Conservation (phyloP, 2,797 vertebrate genomes). For the Tolypeutes matacus region DNA sequence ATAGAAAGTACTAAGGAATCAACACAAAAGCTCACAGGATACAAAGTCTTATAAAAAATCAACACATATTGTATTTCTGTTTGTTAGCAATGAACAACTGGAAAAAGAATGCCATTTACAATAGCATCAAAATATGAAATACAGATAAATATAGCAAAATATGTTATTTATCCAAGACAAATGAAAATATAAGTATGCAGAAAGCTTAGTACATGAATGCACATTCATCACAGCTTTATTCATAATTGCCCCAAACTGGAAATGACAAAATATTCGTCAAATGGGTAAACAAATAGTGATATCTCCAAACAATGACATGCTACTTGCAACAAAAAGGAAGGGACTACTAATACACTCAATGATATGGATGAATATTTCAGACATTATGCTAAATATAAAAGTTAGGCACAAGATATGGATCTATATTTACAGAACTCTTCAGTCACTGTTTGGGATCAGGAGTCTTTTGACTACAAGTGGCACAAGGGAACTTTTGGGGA, state of each 20-base stretch:
- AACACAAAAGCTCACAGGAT: slow-evolving; percentile 12
- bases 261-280: neutral
- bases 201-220: neutral
- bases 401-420: neutral
- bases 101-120: neutral
- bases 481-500: neutral
- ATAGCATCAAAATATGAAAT: slow-evolving; percentile 1
- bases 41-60: slow-evolving; percentile 14
- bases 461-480: neutral
- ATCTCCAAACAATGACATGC: neutral
- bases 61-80: neutral
- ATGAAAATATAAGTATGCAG: neutral
- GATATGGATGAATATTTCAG: neutral
- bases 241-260: slow-evolving; percentile 9
- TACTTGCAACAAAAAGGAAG: neutral
- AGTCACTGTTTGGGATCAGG: neutral
- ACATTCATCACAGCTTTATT: neutral
- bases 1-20: slow-evolving; percentile 3
- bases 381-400: neutral
- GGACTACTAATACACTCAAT: neutral
- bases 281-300: neutral
- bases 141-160: slow-evolving; percentile 27
- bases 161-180: slow-evolving; percentile 15
- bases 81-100: neutral
- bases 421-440: neutral